A percentile compares a stretch with the other conserved stretches of the same genome.
phyloP scores from a whole-genome alignment of 2,113 vertebrate species.

The Parotia lawesii region DNA sequence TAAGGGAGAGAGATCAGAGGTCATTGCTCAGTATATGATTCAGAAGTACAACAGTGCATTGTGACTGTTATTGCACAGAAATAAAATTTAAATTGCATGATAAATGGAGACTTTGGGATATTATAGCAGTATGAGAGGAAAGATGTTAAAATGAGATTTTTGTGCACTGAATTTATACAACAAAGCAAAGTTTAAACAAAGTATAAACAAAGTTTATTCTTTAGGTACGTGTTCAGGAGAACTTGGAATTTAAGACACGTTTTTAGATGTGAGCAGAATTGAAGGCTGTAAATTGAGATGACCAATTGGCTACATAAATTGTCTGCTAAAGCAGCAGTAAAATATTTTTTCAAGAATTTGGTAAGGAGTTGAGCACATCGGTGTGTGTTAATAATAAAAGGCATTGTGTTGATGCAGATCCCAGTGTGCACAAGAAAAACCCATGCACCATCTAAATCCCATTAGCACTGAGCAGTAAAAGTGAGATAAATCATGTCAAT shows the following conservation, averaged over 20 bases:
- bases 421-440: background rate
- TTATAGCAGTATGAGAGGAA: background rate
- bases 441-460: background rate
- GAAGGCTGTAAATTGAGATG: background rate
- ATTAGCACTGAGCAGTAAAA: slow-evolving; percentile 3
- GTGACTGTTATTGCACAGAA: background rate
- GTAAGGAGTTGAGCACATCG: background rate
- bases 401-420: background rate
- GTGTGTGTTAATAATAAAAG: background rate
- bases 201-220: background rate
- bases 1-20: background rate
- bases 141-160: background rate
- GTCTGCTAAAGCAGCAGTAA: background rate
- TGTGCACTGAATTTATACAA: background rate
- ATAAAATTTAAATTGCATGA: background rate
- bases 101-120: background rate
- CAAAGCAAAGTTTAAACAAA: background rate
- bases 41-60: background rate
- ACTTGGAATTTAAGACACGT: background rate
- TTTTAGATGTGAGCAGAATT: background rate
- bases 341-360: slow-evolving; percentile 1
- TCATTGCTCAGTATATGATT: background rate
- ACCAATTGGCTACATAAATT: background rate
- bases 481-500: background rate
- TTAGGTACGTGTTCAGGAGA: background rate